These are phyloP conservation scores for Crioceris asparagi DNA, from an alignment of 2,888 invertebrate species.

Conservation along the genomic window DNA sequence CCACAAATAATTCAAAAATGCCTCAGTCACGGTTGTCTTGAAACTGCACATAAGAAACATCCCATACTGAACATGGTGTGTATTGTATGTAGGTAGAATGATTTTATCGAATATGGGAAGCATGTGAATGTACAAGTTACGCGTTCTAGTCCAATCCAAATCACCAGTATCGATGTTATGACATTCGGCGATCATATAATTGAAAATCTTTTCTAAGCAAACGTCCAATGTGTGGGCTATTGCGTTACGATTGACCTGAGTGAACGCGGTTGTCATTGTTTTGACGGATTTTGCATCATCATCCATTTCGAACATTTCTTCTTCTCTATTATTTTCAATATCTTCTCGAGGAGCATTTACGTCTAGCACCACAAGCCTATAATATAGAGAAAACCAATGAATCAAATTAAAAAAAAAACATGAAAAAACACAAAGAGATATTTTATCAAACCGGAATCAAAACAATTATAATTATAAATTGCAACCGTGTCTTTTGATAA, in stretches of 20 bases:
- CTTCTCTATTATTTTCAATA: conserved; percentile 35
- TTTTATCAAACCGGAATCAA: too few species aligned
- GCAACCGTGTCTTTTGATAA: too few species aligned
- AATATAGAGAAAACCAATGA: conserved; percentile 10
- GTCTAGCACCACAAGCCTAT: conserved; percentile 63
- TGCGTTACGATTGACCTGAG: conserved; percentile 19
- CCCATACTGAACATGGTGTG: conserved; percentile 67
- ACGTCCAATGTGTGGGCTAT: conserved; percentile 61
- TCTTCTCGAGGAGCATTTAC: conserved; percentile 53
- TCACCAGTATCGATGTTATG: conserved; percentile 38
- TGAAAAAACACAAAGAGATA: background rate
- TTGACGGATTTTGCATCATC: conserved; percentile 39
- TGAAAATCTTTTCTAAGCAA: conserved; percentile 62
- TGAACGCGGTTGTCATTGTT: conserved; percentile 28
- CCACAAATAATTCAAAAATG: conserved; percentile 63
- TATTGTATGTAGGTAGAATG: conserved; percentile 74
- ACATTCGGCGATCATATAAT: conserved; percentile 54
- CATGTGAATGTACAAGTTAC: conserved; percentile 48
- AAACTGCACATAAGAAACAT: conserved; percentile 65
- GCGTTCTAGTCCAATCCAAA: conserved; percentile 46
- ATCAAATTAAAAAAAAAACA: background rate
- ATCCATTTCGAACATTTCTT: conserved; percentile 44
- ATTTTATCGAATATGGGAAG: conserved; percentile 66
- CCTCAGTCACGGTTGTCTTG: conserved; percentile 47
- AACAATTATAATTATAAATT: too few species aligned